Evolutionary conservation across 1,140 invertebrate genomes (phyloP), one percentile per base, ranked within the genome.

Genomic region (Drosophila nasuta): DNA sequence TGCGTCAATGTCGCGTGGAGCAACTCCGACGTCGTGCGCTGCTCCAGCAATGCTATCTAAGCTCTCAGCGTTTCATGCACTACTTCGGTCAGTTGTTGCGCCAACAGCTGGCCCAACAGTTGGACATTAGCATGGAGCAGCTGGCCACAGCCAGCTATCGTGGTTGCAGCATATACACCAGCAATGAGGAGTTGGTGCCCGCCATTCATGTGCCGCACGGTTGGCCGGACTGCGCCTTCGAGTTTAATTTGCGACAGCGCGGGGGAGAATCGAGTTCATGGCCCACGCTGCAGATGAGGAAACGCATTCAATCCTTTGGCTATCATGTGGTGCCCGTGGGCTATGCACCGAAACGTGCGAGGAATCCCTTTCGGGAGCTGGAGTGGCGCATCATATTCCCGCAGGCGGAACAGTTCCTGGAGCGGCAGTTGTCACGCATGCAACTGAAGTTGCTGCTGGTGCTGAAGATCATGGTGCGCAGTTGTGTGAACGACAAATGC

Each of bases 331-430:
- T 96, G 0, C 96, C 96, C 0, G 93, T 95, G 66, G 95, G 95
- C 20, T 95, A 94, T 91, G 92, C 94, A 5, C 93, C 94, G 1
- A 96, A 94, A 80, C 93, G 93, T 15, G 93, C 93, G 3, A 77
- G 92, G 2, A 95, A 96, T 82, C 91, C 93, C 0, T 92, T 94
- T 35, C 93, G 94, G 54, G 94, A 94, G 66, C 91, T 96, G 7
- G 96, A 97, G 83, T 97, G 96, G 96, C 95, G 95, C 79, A 92
- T 97, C 1, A 93, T 93, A 5, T 97, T 97, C 81, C 95, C 96
- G 0, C 94, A 95, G 54, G 96, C 96, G 0, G 96, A 96, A 89
- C 93, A 95, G 43, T 96, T 95, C 75, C 91, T 97, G 51, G 95
- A 96, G 79, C 95, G 94, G 0, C 95, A 94, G 70, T 93, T 97